Percentiles rank a stretch among this genome's conserved stretches.
These are phyloP conservation scores for Hyppa rectilinea DNA, from an alignment of 2,888 invertebrate species.

Conservation along the genomic window DNA sequence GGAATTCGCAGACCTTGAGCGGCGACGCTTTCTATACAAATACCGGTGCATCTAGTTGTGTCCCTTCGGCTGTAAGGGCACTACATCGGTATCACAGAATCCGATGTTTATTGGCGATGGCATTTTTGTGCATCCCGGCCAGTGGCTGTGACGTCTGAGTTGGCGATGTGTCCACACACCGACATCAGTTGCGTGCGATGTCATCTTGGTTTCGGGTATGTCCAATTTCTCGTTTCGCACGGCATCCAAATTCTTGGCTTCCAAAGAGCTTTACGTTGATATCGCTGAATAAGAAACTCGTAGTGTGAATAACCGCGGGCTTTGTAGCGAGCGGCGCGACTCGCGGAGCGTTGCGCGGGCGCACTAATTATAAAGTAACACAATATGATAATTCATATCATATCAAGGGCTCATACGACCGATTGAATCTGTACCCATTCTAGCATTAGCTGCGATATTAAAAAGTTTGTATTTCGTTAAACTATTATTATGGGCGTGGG, in stretches of 20 bases:
- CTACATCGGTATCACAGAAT: conserved; percentile 72
- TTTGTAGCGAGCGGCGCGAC: conserved; percentile 60
- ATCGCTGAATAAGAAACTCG: conserved; percentile 62
- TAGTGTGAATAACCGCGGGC: conserved; percentile 53
- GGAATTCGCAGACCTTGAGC: conserved; percentile 85
- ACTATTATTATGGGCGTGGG: conserved; percentile 36
- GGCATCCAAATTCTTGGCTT: conserved; percentile 73
- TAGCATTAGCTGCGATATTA: conserved; percentile 20
- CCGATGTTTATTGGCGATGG: conserved; percentile 73
- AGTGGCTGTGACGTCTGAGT: conserved; percentile 76
- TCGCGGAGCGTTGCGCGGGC: conserved; percentile 34
- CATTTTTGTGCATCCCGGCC: conserved; percentile 68
- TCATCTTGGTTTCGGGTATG: conserved; percentile 87
- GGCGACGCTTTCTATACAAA: conserved; percentile 81
- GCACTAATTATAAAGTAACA: conserved; percentile 36
- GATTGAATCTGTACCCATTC: conserved; percentile 12
- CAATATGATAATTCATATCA: conserved; percentile 33
- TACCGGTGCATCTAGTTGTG: conserved; percentile 80
- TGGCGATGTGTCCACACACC: conserved; percentile 79
- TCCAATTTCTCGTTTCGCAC: conserved; percentile 74
- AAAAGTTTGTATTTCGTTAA: conserved; percentile 25
- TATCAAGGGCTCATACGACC: conserved; percentile 10
- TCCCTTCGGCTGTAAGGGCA: conserved; percentile 80
- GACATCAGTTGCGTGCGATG: conserved; percentile 74
- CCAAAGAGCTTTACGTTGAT: conserved; percentile 66